Conservation (phyloP, 2,113 vertebrate genomes). For the Rhinichthys klamathensis region DNA sequence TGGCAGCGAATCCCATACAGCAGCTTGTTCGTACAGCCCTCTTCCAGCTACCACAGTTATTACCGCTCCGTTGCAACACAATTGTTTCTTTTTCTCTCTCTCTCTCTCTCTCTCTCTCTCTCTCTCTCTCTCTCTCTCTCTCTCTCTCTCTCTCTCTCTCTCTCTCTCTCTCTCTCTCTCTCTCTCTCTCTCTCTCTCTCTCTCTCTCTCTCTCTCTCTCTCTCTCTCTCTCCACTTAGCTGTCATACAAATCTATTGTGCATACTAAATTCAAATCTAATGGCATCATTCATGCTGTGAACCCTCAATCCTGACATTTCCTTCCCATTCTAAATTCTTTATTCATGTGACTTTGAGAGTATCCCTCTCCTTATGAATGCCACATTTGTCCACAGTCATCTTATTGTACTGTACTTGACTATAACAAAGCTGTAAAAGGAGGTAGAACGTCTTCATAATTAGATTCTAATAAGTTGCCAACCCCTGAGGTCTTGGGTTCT, state of each 20-base stretch:
- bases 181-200: conserved; percentile 16
- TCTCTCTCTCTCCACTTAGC: conserved; percentile 1
- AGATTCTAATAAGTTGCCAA: not conserved
- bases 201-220: conserved; percentile 29
- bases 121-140: not conserved
- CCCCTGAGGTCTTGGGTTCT: not conserved
- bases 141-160: not conserved
- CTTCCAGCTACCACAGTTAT: conserved; percentile 16
- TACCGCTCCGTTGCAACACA: not conserved
- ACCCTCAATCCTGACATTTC: conserved; percentile 7
- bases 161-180: conserved; percentile 25
- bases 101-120: conserved; percentile 26
- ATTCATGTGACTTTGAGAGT: conserved; percentile 16
- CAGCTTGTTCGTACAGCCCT: conserved; percentile 16
- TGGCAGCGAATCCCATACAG: conserved; percentile 14
- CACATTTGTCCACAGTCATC: conserved; percentile 7
- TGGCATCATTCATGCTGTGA: conserved; percentile 7
- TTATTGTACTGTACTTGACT: conserved; percentile 15
- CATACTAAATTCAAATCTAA: conserved; percentile 26
- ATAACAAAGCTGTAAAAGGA: conserved; percentile 1
- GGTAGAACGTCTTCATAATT: not conserved
- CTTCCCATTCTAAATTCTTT: conserved; percentile 19
- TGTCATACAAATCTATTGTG: conserved; percentile 28
- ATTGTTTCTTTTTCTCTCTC: too few relatives aligned
- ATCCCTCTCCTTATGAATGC: not conserved